Percentiles rank a stretch among this genome's conserved stretches.
Evolutionary conservation across 2,113 vertebrate genomes (phyloP).

Genomic region (Microcebus murinus): DNA sequence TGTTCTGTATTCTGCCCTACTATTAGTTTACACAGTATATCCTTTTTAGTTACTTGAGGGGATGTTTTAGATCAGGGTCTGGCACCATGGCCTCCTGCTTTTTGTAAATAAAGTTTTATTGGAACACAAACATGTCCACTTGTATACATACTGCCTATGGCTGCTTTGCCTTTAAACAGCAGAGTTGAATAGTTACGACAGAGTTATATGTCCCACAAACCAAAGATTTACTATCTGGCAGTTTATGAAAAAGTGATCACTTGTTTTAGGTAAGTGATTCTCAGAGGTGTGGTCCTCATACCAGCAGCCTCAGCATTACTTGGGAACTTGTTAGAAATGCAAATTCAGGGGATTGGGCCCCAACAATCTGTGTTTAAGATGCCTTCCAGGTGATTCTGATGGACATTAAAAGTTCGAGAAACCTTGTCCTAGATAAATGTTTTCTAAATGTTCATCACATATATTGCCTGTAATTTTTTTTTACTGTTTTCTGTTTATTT

Average conservation of each 20-base stretch:
- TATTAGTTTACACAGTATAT: neutral
- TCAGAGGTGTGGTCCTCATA: neutral
- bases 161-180: neutral
- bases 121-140: neutral
- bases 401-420: conserved; percentile 39
- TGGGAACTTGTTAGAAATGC: conserved; percentile 12
- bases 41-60: neutral
- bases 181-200: neutral
- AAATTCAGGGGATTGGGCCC: neutral
- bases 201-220: neutral
- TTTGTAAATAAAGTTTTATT: conserved; percentile 50
- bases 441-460: neutral
- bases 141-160: neutral
- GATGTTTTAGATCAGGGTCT: conserved; percentile 22
- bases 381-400: neutral
- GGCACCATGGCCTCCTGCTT: neutral
- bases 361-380: neutral
- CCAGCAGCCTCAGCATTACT: neutral
- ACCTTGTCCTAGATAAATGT: neutral
- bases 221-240: neutral
- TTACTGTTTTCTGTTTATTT: neutral
- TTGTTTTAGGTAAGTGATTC: neutral
- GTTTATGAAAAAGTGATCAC: neutral
- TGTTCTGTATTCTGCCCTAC: neutral
- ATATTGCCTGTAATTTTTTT: neutral